Evolutionary conservation across 2,797 vertebrate genomes (phyloP), one percentile per base, ranked within the genome.

Genomic region (Megalops cyprinoides): DNA sequence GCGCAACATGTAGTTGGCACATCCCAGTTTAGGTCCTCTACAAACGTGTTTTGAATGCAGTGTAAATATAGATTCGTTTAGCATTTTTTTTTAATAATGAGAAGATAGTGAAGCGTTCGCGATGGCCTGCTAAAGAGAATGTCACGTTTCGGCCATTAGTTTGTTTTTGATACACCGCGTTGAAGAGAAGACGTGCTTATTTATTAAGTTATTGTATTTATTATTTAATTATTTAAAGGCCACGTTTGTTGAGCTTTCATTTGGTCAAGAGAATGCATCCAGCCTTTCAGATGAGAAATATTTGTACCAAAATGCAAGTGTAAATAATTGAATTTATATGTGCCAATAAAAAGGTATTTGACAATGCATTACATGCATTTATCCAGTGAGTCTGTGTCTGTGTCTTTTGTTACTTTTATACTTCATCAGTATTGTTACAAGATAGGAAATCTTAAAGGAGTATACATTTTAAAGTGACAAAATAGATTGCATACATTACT

Each of bases 251-350:
- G 15, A 53, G 10, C 51, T 53, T 71, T 44, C 39, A 44, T 71
- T 44, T 4, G 39, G 42, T 53, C 53, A 81, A 48, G 46, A 73
- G 56, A 81, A 81, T 65, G 74, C 56, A 39, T 34, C 49, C 56
- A 74, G 78, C 76, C 56, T 76, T 81, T 81, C 46, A 44, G 31
- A 51, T 51, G 48, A 49, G 55, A 55, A 71, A 56, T 42, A 23
- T 48, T 51, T 81, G 80, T 93, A 88, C 89, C 92, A 82, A 81
- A 49, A 81, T 78, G 74, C 82, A 79, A 88, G 83, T 93, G 90
- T 93, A 92, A 92, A 93, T 92, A 94, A 92, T 82, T 81, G 84
- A 86, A 89, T 85, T 87, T 90, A 85, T 85, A 86, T 91, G 84
- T 89, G 85, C 84, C 83, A 87, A 86, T 91, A 87, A 83, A 89